Base-by-base conservation (phyloP, 2,888 invertebrate genomes). In the Punctoribates punctum region DNA sequence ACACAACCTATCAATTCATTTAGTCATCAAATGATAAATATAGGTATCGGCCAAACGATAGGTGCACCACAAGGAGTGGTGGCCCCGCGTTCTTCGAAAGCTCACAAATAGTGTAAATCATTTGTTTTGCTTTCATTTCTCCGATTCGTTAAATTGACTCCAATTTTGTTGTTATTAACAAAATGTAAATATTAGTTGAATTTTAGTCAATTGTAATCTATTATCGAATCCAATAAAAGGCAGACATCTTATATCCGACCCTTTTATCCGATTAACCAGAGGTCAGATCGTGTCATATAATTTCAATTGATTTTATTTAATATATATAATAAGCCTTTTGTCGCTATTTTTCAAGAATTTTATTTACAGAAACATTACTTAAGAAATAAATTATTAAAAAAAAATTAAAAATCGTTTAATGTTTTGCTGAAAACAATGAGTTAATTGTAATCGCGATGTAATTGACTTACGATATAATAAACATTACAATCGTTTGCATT, bases 361-460 rank as follows among this genome's bases (percentile, higher is more conserved):
- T 51, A 51, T 51, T 51, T 51, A 51, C 51, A 51, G n/a, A n/a
- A 51, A 20, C 2, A 51, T 51, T 51, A 51, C 51, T 51, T 51
- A 51, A 51, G 11, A n/a, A 51, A n/a, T 20, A 23, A 57, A 57
- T 25, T 9, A 57, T 23, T 57, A 54, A 6, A 54, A 54, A 20
- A 11, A 8, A n/a, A 54, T 54, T 23, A 17, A 48, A 48, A 48
- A 48, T 48, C 46, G 57, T 23, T 57, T 57, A 11, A 57, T 23
- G 57, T 57, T 57, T 57, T 57, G n/a, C 20, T 17, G 5, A 57
- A 23, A 57, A 6, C 5, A 57, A 57, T 23, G 57, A 57, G 15
- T 57, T 57, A 57, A 57, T 20, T 57, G 57, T 57, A 57, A 57
- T 9, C 57, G 57, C 57, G n/a, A 57, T 57, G 57, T 57, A 57